phyloP scores from a whole-genome alignment of 2,888 invertebrate species.

The Yponomeuta cagnagella region DNA sequence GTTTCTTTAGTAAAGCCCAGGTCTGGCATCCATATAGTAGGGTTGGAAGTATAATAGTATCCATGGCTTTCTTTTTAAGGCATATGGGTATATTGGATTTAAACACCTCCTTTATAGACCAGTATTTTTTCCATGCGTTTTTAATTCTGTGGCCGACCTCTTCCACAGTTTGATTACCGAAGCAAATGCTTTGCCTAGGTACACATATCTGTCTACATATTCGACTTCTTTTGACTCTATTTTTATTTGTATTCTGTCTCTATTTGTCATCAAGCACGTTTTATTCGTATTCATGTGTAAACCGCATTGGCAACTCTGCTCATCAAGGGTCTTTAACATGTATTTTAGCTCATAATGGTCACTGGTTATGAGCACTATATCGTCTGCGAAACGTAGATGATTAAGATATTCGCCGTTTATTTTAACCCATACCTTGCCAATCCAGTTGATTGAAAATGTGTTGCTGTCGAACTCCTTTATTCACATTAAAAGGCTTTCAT shows the following conservation, averaged over 20 bases:
- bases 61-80: slow-evolving; percentile 24
- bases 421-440: neutral
- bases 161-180: slow-evolving; percentile 5
- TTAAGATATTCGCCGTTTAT: slow-evolving; percentile 11
- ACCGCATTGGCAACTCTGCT: slow-evolving; percentile 4
- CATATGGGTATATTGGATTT: slow-evolving; percentile 22
- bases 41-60: slow-evolving; percentile 8
- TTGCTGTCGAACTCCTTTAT: slow-evolving; percentile 8
- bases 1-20: slow-evolving; percentile 11
- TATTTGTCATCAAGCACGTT: slow-evolving; percentile 6
- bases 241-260: slow-evolving; percentile 1
- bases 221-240: neutral
- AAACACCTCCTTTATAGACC: slow-evolving; percentile 23
- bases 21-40: slow-evolving; percentile 17
- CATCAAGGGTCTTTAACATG: slow-evolving; percentile 7
- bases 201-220: slow-evolving; percentile 11
- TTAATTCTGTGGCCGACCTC: slow-evolving; percentile 23
- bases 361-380: neutral
- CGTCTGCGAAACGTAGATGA: slow-evolving; percentile 11
- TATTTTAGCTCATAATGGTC: neutral
- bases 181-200: slow-evolving; percentile 11
- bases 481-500: neutral
- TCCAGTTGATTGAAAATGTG: slow-evolving; percentile 1
- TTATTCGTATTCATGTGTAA: slow-evolving; percentile 6
- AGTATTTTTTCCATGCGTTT: slow-evolving; percentile 25